Conservation (phyloP, 2,888 invertebrate genomes). For the Xanthorhoe spadicearia region DNA sequence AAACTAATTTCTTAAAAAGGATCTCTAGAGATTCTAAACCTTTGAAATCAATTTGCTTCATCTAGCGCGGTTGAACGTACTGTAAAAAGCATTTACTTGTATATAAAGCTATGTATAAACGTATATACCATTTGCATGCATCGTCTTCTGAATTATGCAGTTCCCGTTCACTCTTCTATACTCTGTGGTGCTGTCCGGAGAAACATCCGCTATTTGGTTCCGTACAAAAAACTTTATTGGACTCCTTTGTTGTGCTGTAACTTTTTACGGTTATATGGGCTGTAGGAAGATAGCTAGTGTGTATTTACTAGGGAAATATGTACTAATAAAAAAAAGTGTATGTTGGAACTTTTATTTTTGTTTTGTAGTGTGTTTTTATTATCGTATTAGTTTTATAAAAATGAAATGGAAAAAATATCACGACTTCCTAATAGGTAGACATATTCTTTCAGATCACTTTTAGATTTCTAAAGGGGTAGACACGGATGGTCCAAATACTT, state of each 20-base stretch:
- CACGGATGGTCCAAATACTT: too few relatives aligned
- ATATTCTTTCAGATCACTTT: too few relatives aligned
- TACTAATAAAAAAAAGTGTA: not conserved
- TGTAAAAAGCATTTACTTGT: conserved; percentile 27
- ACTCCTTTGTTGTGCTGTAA: conserved; percentile 7
- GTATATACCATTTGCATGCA: conserved; percentile 54
- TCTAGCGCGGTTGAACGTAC: conserved; percentile 31
- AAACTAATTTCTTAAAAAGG: not conserved
- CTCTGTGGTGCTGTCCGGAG: conserved; percentile 34
- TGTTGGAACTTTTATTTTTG: not conserved
- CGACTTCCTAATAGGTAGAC: too few relatives aligned
- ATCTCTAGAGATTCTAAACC: not conserved
- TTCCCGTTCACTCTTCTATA: conserved; percentile 42
- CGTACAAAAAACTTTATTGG: conserved; percentile 23
- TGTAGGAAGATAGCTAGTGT: not conserved
- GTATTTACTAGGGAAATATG: not conserved
- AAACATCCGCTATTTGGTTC: conserved; percentile 37
- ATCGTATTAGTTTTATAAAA: too few relatives aligned
- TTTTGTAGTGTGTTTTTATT: too few relatives aligned
- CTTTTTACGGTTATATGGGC: conserved; percentile 10
- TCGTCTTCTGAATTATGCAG: conserved; percentile 73
- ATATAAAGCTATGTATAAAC: conserved; percentile 22
- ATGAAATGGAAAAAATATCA: too few relatives aligned
- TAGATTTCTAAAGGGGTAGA: too few relatives aligned
- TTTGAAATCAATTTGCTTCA: not conserved